Base-by-base conservation (phyloP, 1,140 invertebrate species). In the Anastatus disparis region DNA sequence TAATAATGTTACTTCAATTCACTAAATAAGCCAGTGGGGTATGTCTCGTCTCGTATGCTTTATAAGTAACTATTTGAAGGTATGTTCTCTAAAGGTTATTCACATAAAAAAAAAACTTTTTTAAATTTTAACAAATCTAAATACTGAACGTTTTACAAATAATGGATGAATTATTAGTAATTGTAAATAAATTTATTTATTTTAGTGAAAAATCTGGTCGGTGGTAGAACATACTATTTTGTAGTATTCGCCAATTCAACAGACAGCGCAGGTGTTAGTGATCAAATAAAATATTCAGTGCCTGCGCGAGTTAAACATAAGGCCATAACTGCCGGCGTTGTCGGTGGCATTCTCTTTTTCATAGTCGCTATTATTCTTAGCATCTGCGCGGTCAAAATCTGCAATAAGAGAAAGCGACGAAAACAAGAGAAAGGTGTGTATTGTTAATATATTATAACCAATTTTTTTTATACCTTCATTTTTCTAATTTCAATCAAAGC, bases 371-470 rank as follows among this genome's bases (percentile, higher is more conserved):
- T 97, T 84, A 97, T 97, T 82, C 89, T 97, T 77, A 96, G 95
- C 71, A 93, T 97, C 79, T 97, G 95, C 89, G 94, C 95, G 76
- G 95, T 98, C 78, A 97, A 97, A 90, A 96, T 97, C 84, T 97
- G 95, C 90, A 97, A 97, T 89, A 96, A 97, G 87, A 88, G 95
- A 81, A 97, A 97, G 87, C 90, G 95, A 85, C 92, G 95, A 89
- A 97, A 96, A 92, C 95, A 97, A 87, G 95, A 97, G 88, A 97
- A 97, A 94, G 95, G 95, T 97, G 90, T 74, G 53, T n/a, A n/a
- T n/a, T n/a, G n/a, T n/a, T n/a, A n/a, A n/a, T n/a, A n/a, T n/a
- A n/a, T n/a, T n/a, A n/a, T n/a, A n/a, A n/a, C n/a, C n/a, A n/a
- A n/a, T n/a, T n/a, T n/a, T n/a, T n/a, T n/a, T n/a, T n/a, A n/a